phyloP scores from a whole-genome alignment of 2,888 invertebrate genomes.

The Hypselothyrea guttata region DNA sequence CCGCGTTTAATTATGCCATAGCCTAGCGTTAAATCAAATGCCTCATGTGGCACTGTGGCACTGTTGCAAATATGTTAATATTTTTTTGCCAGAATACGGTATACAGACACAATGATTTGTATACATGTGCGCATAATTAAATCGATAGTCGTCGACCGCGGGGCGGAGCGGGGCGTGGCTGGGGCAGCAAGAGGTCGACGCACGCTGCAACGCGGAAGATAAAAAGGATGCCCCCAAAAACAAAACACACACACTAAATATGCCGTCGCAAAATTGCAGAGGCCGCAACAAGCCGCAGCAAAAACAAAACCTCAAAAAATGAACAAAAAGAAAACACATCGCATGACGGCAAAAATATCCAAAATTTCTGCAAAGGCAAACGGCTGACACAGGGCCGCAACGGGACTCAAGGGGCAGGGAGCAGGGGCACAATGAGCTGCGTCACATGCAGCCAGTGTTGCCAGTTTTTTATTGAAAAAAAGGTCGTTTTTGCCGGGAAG shows the following conservation, averaged over 20 bases:
- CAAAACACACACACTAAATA: conserved; percentile 43
- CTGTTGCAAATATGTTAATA: conserved; percentile 65
- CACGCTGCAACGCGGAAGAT: conserved; percentile 74
- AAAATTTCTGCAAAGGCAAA: conserved; percentile 57
- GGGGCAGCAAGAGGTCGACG: conserved; percentile 49
- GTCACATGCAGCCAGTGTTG: conserved; percentile 70
- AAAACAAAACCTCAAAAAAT: conserved; percentile 21
- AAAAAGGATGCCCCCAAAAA: conserved; percentile 73
- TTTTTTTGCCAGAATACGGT: conserved; percentile 34
- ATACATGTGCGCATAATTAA: conserved; percentile 50
- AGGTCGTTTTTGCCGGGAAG: too few relatives aligned
- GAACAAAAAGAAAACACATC: conserved; percentile 24
- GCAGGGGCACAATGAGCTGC: conserved; percentile 46
- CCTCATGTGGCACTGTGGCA: conserved; percentile 28
- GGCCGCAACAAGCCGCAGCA: conserved; percentile 39
- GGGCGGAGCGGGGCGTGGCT: conserved; percentile 3
- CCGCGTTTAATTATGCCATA: conserved; percentile 62
- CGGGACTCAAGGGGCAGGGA: neutral
- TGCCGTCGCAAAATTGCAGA: conserved; percentile 63
- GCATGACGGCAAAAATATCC: conserved; percentile 65
- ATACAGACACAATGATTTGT: conserved; percentile 10
- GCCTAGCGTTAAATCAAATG: conserved; percentile 63
- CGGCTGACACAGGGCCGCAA: conserved; percentile 24
- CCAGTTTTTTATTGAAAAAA: too few relatives aligned
- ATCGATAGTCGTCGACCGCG: conserved; percentile 38